Percentiles rank a stretch among this genome's conserved stretches.
phyloP scores from a whole-genome alignment of 2,888 invertebrate genomes.

The Pycnomerus fuliginosus region DNA sequence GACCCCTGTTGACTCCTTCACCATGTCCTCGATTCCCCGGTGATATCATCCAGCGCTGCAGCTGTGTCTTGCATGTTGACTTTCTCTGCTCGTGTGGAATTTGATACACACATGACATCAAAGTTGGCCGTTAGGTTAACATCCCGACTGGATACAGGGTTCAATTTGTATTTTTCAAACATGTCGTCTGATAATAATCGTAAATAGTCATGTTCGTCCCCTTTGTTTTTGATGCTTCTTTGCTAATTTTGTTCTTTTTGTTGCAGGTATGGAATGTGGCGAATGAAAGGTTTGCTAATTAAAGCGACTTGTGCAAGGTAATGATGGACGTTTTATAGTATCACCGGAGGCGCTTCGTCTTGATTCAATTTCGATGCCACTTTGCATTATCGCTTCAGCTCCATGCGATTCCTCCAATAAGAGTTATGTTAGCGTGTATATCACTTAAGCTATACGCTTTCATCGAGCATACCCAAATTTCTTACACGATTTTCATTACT shows the following conservation, averaged over 20 bases:
- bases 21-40: constrained; percentile 20
- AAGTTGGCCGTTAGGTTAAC: constrained; percentile 21
- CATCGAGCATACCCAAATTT: too few species aligned
- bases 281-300: constrained; percentile 16
- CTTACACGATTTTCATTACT: too few species aligned
- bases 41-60: constrained; percentile 24
- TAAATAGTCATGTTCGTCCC: constrained; percentile 5
- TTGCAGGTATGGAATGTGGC: constrained; percentile 17
- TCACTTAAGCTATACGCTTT: too few species aligned
- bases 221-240: constrained; percentile 5
- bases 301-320: constrained; percentile 19
- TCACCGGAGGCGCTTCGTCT: constrained; percentile 1
- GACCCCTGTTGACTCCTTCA: constrained; percentile 18
- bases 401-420: too few species aligned
- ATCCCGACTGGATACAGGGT: constrained; percentile 10
- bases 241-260: constrained; percentile 18
- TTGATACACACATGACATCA: constrained; percentile 30
- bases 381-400: too few species aligned
- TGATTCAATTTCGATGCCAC: too few species aligned
- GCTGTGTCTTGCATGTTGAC: constrained; percentile 27
- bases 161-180: constrained; percentile 13
- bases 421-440: too few species aligned
- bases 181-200: constrained; percentile 16
- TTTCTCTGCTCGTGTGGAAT: constrained; percentile 29
- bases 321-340: constrained; percentile 12